Base-by-base conservation (phyloP, 2,113 vertebrate genomes). In the Jacana jacana region DNA sequence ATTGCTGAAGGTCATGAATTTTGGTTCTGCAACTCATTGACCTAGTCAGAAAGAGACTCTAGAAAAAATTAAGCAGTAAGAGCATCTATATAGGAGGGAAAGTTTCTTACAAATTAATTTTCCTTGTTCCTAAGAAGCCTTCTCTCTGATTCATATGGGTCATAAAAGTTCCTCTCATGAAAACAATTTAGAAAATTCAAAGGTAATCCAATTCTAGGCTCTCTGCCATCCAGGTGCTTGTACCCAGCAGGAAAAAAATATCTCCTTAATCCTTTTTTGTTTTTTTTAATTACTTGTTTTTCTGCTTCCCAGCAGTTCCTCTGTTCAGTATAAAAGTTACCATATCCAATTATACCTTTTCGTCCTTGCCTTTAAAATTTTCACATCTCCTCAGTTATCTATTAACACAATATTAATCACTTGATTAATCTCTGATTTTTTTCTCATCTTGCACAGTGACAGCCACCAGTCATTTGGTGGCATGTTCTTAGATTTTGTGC, bases 151-250 rank as follows among this genome's bases (percentile, higher is more conserved):
- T 94, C 86, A 83, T 57, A 77, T 27, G 72, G 94, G 90, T 93
- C 91, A 95, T 79, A 94, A 92, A 70, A 76, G 73, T 84, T 89
- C 33, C 42, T 87, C 46, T 82, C 80, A 64, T 71, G 76, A 93
- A 94, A 95, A 96, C 49, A 91, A 91, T 94, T 93, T 60, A 77
- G 61, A 87, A 96, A 95, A 90, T 91, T 95, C 85, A 93, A 95
- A 97, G 75, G 55, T 91, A 97, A 97, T 96, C 92, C 55, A 91
- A 0, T 96, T 95, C 87, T 93, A 93, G 95, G 94, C 96, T 96
- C 51, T 91, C 37, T 92, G 95, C 96, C 96, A 97, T 97, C 65
- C 87, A 97, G 91, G 94, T 96, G 96, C 85, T 85, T 95, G 85
- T 73, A 83, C 93, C 35, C 94, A 97, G 93, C 82, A 93, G 92